phyloP scores from a whole-genome alignment of 2,888 invertebrate genomes.

The Lissonota sp. region DNA sequence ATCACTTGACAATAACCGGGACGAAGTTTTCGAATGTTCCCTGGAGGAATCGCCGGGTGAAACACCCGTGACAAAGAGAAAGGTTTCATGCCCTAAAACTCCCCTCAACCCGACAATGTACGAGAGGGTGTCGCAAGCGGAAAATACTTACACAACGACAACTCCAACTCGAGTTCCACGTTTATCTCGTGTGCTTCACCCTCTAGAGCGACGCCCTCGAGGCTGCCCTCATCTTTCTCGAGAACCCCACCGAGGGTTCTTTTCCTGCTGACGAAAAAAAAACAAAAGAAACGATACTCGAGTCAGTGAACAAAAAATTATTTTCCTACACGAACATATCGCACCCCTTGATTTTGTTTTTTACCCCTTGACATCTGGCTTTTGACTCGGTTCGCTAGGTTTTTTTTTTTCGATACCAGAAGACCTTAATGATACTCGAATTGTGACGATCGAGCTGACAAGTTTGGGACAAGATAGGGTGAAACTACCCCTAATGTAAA shows the following conservation, averaged over 20 bases:
- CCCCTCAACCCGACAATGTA: conserved; percentile 51
- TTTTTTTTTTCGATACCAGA: too few relatives aligned
- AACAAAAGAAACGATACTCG: conserved; percentile 20
- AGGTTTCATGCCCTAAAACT: conserved; percentile 44
- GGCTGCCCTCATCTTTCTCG: conserved; percentile 39
- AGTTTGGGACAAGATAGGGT: too few relatives aligned
- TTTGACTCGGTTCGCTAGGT: too few relatives aligned
- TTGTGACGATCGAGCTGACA: too few relatives aligned
- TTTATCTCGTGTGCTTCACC: conserved; percentile 51
- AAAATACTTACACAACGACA: conserved; percentile 33
- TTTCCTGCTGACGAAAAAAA: conserved; percentile 34
- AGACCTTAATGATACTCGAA: too few relatives aligned
- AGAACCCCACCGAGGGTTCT: conserved; percentile 40
- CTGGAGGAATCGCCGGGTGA: conserved; percentile 30
- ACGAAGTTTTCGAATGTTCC: conserved; percentile 31
- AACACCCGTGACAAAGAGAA: conserved; percentile 40
- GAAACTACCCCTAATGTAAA: too few relatives aligned
- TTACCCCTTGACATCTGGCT: not conserved
- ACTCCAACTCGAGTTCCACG: conserved; percentile 52
- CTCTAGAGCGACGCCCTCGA: conserved; percentile 26
- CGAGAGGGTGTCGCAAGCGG: conserved; percentile 39
- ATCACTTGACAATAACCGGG: not conserved
- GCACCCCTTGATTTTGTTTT: not conserved
- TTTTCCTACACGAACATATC: conserved; percentile 7
- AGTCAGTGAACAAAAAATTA: conserved; percentile 26